Conservation (phyloP, 53 echinoderm and acorn worm species). For the Paelopatides confundens region DNA sequence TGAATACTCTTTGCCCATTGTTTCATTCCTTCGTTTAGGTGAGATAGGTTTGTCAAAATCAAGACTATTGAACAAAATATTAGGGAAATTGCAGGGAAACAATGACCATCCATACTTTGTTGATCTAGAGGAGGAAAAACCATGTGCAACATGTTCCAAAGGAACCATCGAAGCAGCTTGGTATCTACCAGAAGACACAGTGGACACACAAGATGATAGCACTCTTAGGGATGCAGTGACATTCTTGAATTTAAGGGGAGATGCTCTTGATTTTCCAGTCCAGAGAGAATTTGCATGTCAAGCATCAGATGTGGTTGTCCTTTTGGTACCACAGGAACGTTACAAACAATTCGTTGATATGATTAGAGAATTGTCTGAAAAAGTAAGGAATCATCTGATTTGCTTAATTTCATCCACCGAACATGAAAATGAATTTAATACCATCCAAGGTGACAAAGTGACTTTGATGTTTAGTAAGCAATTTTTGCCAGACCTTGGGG, state of each 20-base stretch:
- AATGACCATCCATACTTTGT: slow-evolving; percentile 45
- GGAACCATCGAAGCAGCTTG: slow-evolving; percentile 16
- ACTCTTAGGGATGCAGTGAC: slow-evolving; percentile 7
- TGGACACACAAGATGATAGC: neutral
- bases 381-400: neutral
- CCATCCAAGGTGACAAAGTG: neutral
- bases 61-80: slow-evolving; percentile 11
- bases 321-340: no score
- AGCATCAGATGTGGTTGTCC: slow-evolving; percentile 14
- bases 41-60: neutral
- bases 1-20: neutral
- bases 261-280: neutral
- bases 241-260: slow-evolving; percentile 29
- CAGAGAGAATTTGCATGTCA: slow-evolving; percentile 1
- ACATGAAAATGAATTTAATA: neutral
- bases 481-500: slow-evolving; percentile 17
- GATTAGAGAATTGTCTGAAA: neutral
- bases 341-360: no score
- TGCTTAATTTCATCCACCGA: neutral
- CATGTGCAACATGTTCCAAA: slow-evolving; percentile 17
- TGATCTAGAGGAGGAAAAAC: neutral
- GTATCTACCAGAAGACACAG: neutral
- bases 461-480: neutral
- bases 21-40: slow-evolving; percentile 1
- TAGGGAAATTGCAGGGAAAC: slow-evolving; percentile 23